phyloP scores from a whole-genome alignment of 2,113 vertebrate genomes.

The Leucopsar rothschildi region DNA sequence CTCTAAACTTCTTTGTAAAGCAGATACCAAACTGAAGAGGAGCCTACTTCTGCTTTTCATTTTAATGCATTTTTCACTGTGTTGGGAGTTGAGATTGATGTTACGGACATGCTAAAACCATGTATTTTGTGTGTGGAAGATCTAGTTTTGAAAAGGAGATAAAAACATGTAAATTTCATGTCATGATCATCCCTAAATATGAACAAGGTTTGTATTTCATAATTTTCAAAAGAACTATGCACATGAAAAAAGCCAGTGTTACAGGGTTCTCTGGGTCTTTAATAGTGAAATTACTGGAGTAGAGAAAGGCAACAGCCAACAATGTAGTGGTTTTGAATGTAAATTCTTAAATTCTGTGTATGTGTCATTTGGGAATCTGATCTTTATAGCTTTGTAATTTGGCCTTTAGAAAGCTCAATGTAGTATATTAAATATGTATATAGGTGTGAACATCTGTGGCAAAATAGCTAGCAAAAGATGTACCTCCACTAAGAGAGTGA shows the following conservation, averaged over 20 bases:
- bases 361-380: not conserved
- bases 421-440: not conserved
- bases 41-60: not conserved
- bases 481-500: not conserved
- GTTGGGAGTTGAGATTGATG: not conserved
- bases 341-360: not conserved
- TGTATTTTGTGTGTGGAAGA: not conserved
- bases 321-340: not conserved
- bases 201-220: not conserved
- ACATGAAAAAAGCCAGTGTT: not conserved
- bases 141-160: not conserved
- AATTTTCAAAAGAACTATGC: not conserved
- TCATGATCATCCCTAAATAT: not conserved
- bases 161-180: not conserved
- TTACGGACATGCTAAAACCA: not conserved
- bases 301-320: not conserved
- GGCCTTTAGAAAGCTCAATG: not conserved
- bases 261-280: not conserved
- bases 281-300: not conserved
- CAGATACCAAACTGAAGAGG: not conserved
- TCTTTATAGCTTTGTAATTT: not conserved
- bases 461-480: not conserved
- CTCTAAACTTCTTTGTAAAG: not conserved
- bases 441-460: not conserved
- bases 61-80: not conserved